Evolutionary conservation across 2,888 invertebrate genomes (phyloP), one percentile per base, ranked within the genome.

Genomic region (Limnephilus marmoratus): DNA sequence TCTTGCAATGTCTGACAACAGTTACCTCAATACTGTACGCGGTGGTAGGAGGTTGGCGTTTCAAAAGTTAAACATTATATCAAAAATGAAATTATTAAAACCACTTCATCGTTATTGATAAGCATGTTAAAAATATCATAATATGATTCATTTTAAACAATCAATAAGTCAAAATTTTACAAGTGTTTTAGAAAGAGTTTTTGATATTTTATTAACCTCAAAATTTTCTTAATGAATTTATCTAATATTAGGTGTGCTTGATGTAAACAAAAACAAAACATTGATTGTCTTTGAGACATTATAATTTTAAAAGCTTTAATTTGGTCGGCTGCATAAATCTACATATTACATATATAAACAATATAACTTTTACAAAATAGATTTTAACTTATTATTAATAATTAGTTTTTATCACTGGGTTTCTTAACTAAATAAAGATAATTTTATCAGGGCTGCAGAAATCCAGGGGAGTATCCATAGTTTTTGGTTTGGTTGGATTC

Each of bases 401-500:
- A 83, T 83, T 13, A 90, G 68, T 68, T 24, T 24, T 3, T 82
- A 90, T 12, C 37, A 83, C 83, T 31, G 15, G 34, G 37, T 83
- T 83, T 37, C 18, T 37, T 83, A 83, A 37, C 34, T 41, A 90
- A 90, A 41, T 90, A 45, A 49, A 82, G 83, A 83, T 37, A 34
- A n/a, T 37, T 86, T 88, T 88, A 88, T 80, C 37, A 80, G 5
- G 15, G 18, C 9, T 37, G 80, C 80, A n/a, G 29, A 29, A 3
- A 81, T 31, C 90, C 90, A 92, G 9, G 88, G 83, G 12, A 90
- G 68, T 13, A 93, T 91, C 91, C 93, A 91, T 41, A 90, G 81
- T 80, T 81, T 85, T 86, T 82, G 49, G 37, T 34, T 80, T n/a
- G 80, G 81, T 53, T 31, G 31, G 9, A 41, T 41, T 12, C 68